Evolutionary conservation across 2,113 vertebrate species (phyloP), one percentile per base, ranked within the genome.

Genomic region (Chloroceryle aenea): DNA sequence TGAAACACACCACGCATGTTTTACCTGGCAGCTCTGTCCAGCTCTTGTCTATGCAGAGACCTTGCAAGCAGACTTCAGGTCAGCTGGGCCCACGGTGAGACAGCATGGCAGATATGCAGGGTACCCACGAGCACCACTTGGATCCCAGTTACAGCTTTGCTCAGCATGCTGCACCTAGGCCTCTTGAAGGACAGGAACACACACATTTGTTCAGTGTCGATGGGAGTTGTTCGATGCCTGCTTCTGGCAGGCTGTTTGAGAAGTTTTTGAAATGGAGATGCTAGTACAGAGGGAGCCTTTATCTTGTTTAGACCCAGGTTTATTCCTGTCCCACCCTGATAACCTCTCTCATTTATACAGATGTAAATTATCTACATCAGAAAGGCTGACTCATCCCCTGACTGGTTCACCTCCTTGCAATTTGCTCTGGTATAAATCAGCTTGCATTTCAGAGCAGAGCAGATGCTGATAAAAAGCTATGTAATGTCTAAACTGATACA

Each of bases 321-420:
- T 82, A 56, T 80, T 90, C 47, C 59, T 4, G 1, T 89, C 32
- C 67, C 50, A 76, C 42, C 53, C 45, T 29, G 47, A 91, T 48
- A 90, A 58, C 53, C 20, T 85, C 62, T 34, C 45, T 91, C 48
- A 42, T 69, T 79, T 91, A 64, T 76, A 68, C 26, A 62, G 26
- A 19, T 89, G 18, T 59, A 76, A 91, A 85, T 91, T 85, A 90
- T 62, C 71, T 45, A 14, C 53, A 73, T 82, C 67, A 34, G 45
- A 85, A 93, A 80, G 89, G 40, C 59, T 96, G 91, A 88, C 40
- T 93, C 71, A 94, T 36, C 47, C 34, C 30, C 53, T 56, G 27
- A 52, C 53, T 10, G 38, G 30, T 85, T 90, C 80, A 40, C 67
- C 59, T 93, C 67, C 75, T 85, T 94, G 85, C 42, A 90, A 76